Conservation (phyloP, 2,888 invertebrate genomes). For the Encarsia formosa region DNA sequence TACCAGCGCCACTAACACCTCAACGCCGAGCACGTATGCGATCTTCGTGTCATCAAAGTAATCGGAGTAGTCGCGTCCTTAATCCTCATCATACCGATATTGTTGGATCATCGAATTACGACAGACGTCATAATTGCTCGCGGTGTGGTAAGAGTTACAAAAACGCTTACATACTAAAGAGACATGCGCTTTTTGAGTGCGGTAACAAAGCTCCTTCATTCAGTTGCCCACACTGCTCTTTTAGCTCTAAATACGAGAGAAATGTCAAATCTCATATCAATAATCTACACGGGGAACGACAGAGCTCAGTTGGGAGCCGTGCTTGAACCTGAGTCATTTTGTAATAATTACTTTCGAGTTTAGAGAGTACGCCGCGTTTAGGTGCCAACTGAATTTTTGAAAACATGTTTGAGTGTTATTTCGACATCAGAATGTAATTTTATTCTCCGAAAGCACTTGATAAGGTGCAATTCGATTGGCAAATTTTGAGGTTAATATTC, state of each 20-base stretch:
- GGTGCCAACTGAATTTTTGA: no score
- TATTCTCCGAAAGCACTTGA: no score
- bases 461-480: no score
- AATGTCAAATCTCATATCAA: slow-evolving; percentile 51
- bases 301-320: background rate
- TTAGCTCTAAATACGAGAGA: slow-evolving; percentile 51
- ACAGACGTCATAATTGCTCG: slow-evolving; percentile 52
- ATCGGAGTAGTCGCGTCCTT: slow-evolving; percentile 36
- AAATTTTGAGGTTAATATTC: no score
- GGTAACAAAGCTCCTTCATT: slow-evolving; percentile 52
- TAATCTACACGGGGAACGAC: slow-evolving; percentile 43
- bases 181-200: slow-evolving; percentile 56
- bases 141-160: slow-evolving; percentile 62
- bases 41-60: slow-evolving; percentile 43
- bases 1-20: slow-evolving; percentile 45
- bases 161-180: slow-evolving; percentile 60
- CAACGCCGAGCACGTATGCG: slow-evolving; percentile 46
- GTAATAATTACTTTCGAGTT: no score
- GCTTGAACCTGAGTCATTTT: no score
- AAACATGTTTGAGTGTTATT: no score
- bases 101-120: slow-evolving; percentile 33
- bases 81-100: slow-evolving; percentile 19
- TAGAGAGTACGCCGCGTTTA: no score
- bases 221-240: slow-evolving; percentile 50
- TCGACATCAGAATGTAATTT: no score